A percentile compares a stretch with the other conserved stretches of the same genome.
These are phyloP conservation scores for Sandelia bainsii DNA, from an alignment of 2,797 vertebrate genomes.

Conservation along the genomic window DNA sequence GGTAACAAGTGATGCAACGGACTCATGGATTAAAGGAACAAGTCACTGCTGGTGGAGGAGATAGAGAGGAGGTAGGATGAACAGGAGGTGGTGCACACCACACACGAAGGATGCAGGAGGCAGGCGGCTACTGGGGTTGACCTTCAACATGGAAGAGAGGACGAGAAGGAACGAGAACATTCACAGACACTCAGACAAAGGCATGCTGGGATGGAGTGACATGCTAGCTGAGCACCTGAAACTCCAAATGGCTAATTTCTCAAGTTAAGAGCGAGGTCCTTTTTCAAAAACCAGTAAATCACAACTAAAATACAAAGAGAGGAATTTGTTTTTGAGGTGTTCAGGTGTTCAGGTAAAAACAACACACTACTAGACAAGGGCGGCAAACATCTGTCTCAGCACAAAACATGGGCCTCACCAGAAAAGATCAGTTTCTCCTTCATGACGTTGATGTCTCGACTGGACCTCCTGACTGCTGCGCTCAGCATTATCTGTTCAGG, in stretches of 20 bases:
- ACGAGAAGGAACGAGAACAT: conserved; percentile 65
- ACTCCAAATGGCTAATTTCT: conserved; percentile 21
- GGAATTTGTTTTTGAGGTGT: conserved; percentile 15
- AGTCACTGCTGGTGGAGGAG: conserved; percentile 61
- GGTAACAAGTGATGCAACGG: conserved; percentile 64
- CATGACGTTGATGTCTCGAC: conserved; percentile 96
- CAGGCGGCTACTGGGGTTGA: conserved; percentile 80
- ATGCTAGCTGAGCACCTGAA: conserved; percentile 40
- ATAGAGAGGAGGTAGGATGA: conserved; percentile 61
- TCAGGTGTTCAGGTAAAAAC: conserved; percentile 19
- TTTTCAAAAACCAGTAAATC: background rate
- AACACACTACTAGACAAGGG: conserved; percentile 16
- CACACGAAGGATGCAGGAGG: conserved; percentile 67
- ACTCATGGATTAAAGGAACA: conserved; percentile 67
- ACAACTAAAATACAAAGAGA: background rate
- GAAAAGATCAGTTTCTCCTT: conserved; percentile 99
- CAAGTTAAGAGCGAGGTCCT: background rate
- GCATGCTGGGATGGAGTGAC: conserved; percentile 74
- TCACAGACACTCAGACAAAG: conserved; percentile 75
- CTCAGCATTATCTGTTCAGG: conserved; percentile 99
- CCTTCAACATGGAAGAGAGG: conserved; percentile 76
- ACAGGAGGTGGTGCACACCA: conserved; percentile 67
- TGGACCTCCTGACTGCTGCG: conserved; percentile 90
- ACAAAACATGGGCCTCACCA: conserved; percentile 79
- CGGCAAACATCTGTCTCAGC: background rate